Percentiles rank a stretch among this genome's conserved stretches.
These are phyloP conservation scores for Drosophila limbata DNA, from an alignment of 2,888 invertebrate genomes.

Conservation along the genomic window DNA sequence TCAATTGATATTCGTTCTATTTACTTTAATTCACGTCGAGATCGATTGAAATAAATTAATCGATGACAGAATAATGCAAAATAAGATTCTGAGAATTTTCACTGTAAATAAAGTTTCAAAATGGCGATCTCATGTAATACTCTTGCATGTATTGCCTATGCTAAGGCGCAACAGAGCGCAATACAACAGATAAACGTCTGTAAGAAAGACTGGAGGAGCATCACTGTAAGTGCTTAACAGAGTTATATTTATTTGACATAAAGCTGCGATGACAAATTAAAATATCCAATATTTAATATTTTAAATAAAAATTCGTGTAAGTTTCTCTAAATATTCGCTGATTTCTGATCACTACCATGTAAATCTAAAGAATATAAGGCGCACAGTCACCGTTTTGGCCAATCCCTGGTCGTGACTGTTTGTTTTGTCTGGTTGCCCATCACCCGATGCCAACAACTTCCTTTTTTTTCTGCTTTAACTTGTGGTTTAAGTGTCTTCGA, in stretches of 20 bases:
- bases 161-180: not conserved
- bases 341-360: not conserved
- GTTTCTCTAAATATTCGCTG: not conserved
- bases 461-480: conserved; percentile 32
- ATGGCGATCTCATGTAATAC: not conserved
- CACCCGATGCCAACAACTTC: conserved; percentile 8
- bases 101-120: not conserved
- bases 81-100: not conserved
- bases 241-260: not conserved
- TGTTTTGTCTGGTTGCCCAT: conserved; percentile 46
- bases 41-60: not conserved
- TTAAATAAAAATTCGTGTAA: not conserved
- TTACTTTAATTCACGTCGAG: not conserved
- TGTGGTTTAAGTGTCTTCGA: conserved; percentile 79
- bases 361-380: not conserved
- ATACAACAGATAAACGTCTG: not conserved
- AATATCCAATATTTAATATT: not conserved
- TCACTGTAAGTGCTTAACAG: conserved; percentile 1
- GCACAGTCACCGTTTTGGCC: conserved; percentile 16
- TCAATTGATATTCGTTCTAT: not conserved
- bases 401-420: conserved; percentile 38
- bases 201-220: not conserved
- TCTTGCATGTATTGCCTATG: not conserved
- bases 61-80: not conserved
- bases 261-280: not conserved